Base-by-base conservation (phyloP, 2,797 vertebrate species). In the Notoglanidium macrostoma region DNA sequence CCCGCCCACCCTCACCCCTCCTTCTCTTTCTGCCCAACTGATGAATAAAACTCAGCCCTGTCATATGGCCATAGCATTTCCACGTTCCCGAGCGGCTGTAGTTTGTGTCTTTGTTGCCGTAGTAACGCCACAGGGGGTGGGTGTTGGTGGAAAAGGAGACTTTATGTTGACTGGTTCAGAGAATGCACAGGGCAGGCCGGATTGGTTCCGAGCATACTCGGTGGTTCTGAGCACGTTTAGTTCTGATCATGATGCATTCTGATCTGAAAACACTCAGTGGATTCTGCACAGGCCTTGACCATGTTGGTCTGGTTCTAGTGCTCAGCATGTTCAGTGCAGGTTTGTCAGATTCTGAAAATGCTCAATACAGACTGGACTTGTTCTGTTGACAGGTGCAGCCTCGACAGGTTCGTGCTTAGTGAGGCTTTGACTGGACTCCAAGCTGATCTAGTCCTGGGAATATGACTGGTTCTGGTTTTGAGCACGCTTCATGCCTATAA, bases 81-180 rank as follows among this genome's bases (percentile, higher is more conserved):
- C 40, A 51, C 26, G 46, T 86, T 84, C 68, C 61, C 29, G n/a
- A 77, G 79, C 0, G 17, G 70, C 74, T 46, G n/a, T 63, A 59
- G 85, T 87, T 61, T 90, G 89, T 87, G 77, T 91, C 84, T 72
- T 77, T 88, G 93, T 93, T 93, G 88, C 89, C 90, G 90, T 77
- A 91, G 93, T 92, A 93, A 93, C 91, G 72, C 92, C 90, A 90
- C 91, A 89, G 89, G 92, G 84, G 88, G 89, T 90, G 91, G 91
- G 91, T 88, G 83, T 92, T 91, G 88, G 89, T 93, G 73, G 85
- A 89, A 70, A 83, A 79, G 51, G 51, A 80, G 76, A 35, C 29
- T 81, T 81, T 65, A 81, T 85, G 65, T 79, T 73, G 63, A 44
- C 73, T 85, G 81, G 80, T 32, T 51, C 44, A 67, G 46, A 32